A percentile compares a stretch with the other conserved stretches of the same genome.
phyloP scores from a whole-genome alignment of 2,797 vertebrate species.

The Silurus aristotelis region DNA sequence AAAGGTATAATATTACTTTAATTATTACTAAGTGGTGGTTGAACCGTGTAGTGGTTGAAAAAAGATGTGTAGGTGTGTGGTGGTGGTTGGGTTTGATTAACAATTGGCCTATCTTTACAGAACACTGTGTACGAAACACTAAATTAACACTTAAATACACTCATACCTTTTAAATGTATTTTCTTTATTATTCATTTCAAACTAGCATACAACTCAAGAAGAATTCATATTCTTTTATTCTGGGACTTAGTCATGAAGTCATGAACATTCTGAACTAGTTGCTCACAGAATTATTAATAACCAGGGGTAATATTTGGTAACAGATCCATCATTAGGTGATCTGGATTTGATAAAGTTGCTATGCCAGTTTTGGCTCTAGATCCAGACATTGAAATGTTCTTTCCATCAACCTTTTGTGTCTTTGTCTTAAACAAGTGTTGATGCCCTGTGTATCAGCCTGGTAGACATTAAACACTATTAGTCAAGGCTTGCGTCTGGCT shows the following conservation, averaged over 20 bases:
- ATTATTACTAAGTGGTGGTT: neutral
- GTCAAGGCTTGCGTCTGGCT: constrained; percentile 67
- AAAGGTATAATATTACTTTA: neutral
- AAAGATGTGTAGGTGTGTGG: neutral
- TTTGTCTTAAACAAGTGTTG: constrained; percentile 48
- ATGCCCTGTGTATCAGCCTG: constrained; percentile 49
- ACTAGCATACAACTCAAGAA: neutral
- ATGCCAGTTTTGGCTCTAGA: constrained; percentile 37
- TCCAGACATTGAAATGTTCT: constrained; percentile 32
- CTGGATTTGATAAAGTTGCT: constrained; percentile 52
- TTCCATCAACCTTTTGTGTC: constrained; percentile 33
- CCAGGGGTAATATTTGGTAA: constrained; percentile 22
- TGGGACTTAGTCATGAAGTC: constrained; percentile 11
- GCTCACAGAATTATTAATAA: constrained; percentile 40
- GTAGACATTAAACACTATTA: constrained; percentile 58
- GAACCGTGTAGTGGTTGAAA: neutral
- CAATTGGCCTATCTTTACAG: neutral
- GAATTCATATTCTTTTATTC: neutral
- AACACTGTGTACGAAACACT: neutral
- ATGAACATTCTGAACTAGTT: constrained; percentile 4
- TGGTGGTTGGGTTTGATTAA: neutral
- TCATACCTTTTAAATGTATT: neutral
- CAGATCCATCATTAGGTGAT: constrained; percentile 40
- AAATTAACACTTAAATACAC: neutral
- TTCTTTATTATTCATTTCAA: neutral